A percentile compares a stretch with the other conserved stretches of the same genome.
Conservation (phyloP, 2,113 vertebrate species). For the Mystacornis crossleyi region DNA sequence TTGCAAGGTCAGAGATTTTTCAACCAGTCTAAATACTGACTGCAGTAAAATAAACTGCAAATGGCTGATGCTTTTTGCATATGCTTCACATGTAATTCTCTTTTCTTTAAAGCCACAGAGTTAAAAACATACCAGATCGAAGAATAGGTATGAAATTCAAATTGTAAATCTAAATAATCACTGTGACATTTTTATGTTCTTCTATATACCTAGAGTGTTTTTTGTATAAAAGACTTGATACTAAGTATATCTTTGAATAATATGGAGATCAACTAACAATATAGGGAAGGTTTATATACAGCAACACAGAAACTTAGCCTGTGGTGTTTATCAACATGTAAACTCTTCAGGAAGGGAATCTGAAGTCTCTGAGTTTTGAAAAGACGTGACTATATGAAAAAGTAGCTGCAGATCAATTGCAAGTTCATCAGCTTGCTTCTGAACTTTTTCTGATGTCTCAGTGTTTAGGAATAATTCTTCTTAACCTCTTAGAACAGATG, state of each 20-base stretch:
- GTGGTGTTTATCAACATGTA: neutral
- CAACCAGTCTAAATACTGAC: neutral
- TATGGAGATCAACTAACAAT: neutral
- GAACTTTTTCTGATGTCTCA: neutral
- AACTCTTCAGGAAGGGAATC: neutral
- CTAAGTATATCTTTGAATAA: neutral
- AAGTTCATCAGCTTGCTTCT: neutral
- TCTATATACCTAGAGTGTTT: neutral
- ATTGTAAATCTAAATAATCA: neutral
- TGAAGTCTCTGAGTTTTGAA: neutral
- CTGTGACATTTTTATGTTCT: neutral
- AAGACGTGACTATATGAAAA: neutral
- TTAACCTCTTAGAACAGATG: neutral
- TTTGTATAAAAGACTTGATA: neutral
- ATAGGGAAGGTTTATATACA: neutral
- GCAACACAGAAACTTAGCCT: neutral
- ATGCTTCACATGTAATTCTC: neutral
- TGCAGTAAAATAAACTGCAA: neutral
- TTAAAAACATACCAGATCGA: neutral
- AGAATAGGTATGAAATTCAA: neutral
- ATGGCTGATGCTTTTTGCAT: neutral
- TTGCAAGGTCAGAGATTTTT: neutral
- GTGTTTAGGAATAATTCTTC: neutral
- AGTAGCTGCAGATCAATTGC: neutral
- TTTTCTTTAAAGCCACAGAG: neutral